A percentile compares a stretch with the other conserved stretches of the same genome.
Evolutionary conservation across 2,888 invertebrate genomes (phyloP).

Genomic region (Hirtodrosophila cameraria): DNA sequence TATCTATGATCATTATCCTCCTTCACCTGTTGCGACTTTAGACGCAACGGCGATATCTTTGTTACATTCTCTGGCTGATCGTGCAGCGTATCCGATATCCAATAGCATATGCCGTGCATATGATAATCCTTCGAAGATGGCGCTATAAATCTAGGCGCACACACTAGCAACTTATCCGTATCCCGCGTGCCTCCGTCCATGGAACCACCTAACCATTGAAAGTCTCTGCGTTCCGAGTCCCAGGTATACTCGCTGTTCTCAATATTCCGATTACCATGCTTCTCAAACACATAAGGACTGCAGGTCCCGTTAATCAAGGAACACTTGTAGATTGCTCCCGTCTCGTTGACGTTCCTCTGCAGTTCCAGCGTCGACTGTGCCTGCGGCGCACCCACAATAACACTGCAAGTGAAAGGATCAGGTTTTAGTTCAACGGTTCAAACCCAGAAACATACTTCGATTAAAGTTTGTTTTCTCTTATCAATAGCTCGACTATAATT

Average conservation of each 20-base stretch:
- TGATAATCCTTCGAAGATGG: slow-evolving; percentile 77
- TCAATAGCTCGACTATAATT: too few species aligned
- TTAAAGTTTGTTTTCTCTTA: too few species aligned
- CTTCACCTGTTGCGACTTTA: slow-evolving; percentile 74
- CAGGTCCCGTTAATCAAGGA: slow-evolving; percentile 77
- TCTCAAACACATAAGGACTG: slow-evolving; percentile 82
- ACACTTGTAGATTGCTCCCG: slow-evolving; percentile 86
- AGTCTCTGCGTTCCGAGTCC: slow-evolving; percentile 83
- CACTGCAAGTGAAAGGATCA: slow-evolving; percentile 82
- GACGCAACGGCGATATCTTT: slow-evolving; percentile 82
- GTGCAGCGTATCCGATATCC: slow-evolving; percentile 80
- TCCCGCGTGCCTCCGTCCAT: slow-evolving; percentile 84
- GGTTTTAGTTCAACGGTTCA: too few species aligned
- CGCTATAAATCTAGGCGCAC: slow-evolving; percentile 82
- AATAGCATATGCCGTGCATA: slow-evolving; percentile 84
- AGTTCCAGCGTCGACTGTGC: slow-evolving; percentile 84
- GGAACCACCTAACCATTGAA: slow-evolving; percentile 85
- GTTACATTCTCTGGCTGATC: slow-evolving; percentile 74
- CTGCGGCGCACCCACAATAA: slow-evolving; percentile 86
- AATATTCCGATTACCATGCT: slow-evolving; percentile 78
- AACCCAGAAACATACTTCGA: too few species aligned
- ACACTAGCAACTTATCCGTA: slow-evolving; percentile 84
- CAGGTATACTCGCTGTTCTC: slow-evolving; percentile 77
- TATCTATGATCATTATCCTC: slow-evolving; percentile 45
- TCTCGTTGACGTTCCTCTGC: slow-evolving; percentile 83